Base-by-base conservation (phyloP, 2,888 invertebrate genomes). In the Drosophila merina region DNA sequence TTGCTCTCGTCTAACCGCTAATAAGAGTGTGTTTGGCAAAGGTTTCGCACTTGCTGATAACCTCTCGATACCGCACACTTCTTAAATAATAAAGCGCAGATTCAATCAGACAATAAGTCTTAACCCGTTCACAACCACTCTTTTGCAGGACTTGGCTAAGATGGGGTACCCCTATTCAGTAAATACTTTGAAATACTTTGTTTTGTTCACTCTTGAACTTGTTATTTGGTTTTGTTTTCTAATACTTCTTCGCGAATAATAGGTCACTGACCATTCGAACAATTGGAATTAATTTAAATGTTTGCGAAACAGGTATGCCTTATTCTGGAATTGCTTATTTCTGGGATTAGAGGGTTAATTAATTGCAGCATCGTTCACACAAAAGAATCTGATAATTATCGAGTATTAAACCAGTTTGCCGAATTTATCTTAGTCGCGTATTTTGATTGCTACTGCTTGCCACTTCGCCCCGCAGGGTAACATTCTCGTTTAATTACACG, bases 41-140 rank as follows among this genome's bases (percentile, higher is more conserved):
- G 25, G 33, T 25, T 36, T 31, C 3, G 25, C 59, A 25, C 49
- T 38, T 38, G 12, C 7, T 33, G 57, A 72, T 76, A 82, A 82
- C 73, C 79, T 59, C 36, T 42, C 67, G 30, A n/a, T 20, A 25
- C n/a, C 9, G 47, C 33, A 20, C 10, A 25, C 26, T 48, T 25
- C 26, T 54, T 26, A 6, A 52, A n/a, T 31, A 4, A 44, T 40
- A n/a, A 25, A 47, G 6, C 60, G 47, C 36, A 12, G 28, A 45
- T 45, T 44, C 40, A 28, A 6, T 7, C n/a, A n/a, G 7, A 40
- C 14, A 40, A 40, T 3, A 33, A 33, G 4, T n/a, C 1, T 40
- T 40, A 40, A 40, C 40, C 40, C 40, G n/a, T 14, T 40, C 7
- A 40, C 20, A 20, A 20, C 20, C 20, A 20, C 1, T 20, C 20